These are phyloP conservation scores for Fissipunctia ypsillon DNA, from an alignment of 2,888 invertebrate species.

Conservation along the genomic window DNA sequence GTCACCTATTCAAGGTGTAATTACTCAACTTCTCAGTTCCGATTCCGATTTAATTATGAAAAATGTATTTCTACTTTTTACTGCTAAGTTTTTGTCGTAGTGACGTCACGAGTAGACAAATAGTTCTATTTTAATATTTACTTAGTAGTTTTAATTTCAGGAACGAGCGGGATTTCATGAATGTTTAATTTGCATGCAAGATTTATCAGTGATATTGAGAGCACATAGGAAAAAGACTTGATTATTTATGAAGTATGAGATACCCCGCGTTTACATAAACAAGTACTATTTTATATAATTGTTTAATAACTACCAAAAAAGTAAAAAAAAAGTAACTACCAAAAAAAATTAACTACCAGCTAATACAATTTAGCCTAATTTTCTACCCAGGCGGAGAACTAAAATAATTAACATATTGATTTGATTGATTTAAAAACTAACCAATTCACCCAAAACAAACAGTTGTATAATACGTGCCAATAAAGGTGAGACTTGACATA, in stretches of 20 bases:
- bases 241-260: background rate
- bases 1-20: constrained; percentile 72
- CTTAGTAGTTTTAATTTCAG: constrained; percentile 15
- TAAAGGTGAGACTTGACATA: no score
- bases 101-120: constrained; percentile 50
- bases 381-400: background rate
- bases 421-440: no score
- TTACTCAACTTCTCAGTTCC: constrained; percentile 71
- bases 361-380: no score
- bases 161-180: background rate
- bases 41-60: constrained; percentile 77
- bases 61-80: constrained; percentile 66
- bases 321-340: no score
- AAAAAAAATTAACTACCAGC: no score
- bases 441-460: no score
- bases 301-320: no score
- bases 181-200: background rate
- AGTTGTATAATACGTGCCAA: no score
- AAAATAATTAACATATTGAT: background rate
- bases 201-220: background rate
- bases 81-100: constrained; percentile 42
- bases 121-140: constrained; percentile 30
- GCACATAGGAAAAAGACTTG: background rate
- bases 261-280: background rate
- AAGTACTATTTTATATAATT: no score